phyloP scores from a whole-genome alignment of 2,888 invertebrate species.

The Zaprionus obscuricornis region DNA sequence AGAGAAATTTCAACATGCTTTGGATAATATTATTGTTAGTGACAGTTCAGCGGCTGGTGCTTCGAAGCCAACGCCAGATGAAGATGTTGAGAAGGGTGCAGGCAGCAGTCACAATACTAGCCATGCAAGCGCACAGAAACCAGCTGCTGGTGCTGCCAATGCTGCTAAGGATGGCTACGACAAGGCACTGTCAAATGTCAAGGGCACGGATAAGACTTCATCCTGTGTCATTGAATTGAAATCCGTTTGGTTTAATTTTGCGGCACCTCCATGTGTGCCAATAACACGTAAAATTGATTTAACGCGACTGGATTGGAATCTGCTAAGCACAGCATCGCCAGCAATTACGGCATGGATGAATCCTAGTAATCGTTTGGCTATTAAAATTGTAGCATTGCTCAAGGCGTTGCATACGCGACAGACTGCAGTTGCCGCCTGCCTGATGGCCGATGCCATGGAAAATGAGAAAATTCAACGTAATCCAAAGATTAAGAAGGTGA shows the following conservation, averaged over 20 bases:
- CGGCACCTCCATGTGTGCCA: conserved; percentile 97
- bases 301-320: conserved; percentile 97
- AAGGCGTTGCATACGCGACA: conserved; percentile 91
- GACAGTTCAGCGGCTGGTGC: conserved; percentile 47
- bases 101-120: conserved; percentile 12
- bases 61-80: conserved; percentile 70
- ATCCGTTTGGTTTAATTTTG: conserved; percentile 98
- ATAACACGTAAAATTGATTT: conserved; percentile 97
- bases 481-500: conserved; percentile 82
- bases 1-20: conserved; percentile 83
- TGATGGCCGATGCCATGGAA: conserved; percentile 97
- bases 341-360: conserved; percentile 99
- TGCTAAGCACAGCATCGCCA: conserved; percentile 97
- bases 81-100: conserved; percentile 83
- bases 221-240: conserved; percentile 95
- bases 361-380: conserved; percentile 95
- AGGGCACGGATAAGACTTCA: conserved; percentile 88
- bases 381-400: conserved; percentile 91
- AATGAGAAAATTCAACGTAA: conserved; percentile 88
- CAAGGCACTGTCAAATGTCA: conserved; percentile 85
- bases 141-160: conserved; percentile 14
- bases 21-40: conserved; percentile 77
- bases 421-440: conserved; percentile 94
- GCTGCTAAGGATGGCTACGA: conserved; percentile 75
- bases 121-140: conserved; percentile 37